phyloP scores from a whole-genome alignment of 2,797 vertebrate genomes.

The Poecilia gillii region DNA sequence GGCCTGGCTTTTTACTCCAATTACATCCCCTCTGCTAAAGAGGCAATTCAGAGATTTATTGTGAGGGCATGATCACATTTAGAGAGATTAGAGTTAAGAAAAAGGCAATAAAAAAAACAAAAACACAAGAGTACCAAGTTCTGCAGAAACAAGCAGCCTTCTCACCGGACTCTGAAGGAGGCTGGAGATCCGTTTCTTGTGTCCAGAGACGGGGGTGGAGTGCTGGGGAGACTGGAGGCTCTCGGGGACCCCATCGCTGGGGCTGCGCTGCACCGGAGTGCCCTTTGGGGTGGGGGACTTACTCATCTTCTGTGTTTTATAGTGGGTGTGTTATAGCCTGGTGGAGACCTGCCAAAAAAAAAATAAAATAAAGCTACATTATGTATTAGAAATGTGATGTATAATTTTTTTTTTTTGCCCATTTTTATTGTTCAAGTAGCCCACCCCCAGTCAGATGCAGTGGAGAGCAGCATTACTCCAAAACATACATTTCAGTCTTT shows the following conservation, averaged over 20 bases:
- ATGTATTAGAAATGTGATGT: background rate
- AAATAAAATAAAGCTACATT: conserved; percentile 1
- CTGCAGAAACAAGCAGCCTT: background rate
- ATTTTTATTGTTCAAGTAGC: background rate
- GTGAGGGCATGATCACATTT: conserved; percentile 63
- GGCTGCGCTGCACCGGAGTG: conserved; percentile 83
- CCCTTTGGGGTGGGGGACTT: conserved; percentile 79
- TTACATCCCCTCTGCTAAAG: conserved; percentile 37
- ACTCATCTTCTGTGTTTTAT: conserved; percentile 83
- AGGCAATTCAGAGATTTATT: conserved; percentile 66
- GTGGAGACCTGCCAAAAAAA: conserved; percentile 35
- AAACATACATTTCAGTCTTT: background rate
- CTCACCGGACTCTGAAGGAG: conserved; percentile 94
- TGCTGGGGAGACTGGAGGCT: conserved; percentile 80
- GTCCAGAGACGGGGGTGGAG: conserved; percentile 84
- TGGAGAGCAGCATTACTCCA: background rate
- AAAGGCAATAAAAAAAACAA: background rate
- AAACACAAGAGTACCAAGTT: background rate
- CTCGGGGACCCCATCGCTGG: conserved; percentile 85
- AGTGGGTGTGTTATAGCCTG: conserved; percentile 34
- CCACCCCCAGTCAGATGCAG: background rate
- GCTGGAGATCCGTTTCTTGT: conserved; percentile 91
- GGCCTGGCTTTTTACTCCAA: conserved; percentile 8
- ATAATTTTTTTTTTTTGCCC: background rate
- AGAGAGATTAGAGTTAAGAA: conserved; percentile 23